A percentile compares a stretch with the other conserved stretches of the same genome.
Conservation (phyloP, 2,888 invertebrate species). For the Selenia dentaria region DNA sequence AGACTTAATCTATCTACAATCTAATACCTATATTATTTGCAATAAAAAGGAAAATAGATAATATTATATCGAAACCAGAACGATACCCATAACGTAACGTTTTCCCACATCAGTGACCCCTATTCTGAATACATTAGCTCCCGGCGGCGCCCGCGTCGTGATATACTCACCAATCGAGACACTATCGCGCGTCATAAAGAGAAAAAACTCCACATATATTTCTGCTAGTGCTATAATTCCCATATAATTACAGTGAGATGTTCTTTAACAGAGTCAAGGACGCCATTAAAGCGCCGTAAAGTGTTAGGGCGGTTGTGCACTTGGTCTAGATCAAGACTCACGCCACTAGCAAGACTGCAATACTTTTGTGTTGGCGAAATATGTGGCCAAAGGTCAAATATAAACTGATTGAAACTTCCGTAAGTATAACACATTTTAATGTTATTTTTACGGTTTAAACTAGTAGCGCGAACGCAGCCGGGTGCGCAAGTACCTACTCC, state of each 20-base stretch:
- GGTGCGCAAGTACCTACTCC: no score
- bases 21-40: no score
- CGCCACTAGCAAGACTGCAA: no score
- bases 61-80: no score
- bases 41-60: no score
- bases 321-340: not conserved
- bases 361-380: no score
- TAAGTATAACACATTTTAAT: no score
- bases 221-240: not conserved
- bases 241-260: constrained; percentile 1
- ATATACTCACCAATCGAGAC: constrained; percentile 3
- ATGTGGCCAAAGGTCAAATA: no score
- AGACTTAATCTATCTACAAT: no score
- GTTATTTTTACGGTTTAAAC: no score
- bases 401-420: no score
- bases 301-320: not conserved
- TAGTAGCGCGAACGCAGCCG: no score
- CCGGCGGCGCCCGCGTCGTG: constrained; percentile 4
- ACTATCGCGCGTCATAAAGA: constrained; percentile 5
- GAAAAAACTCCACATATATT: constrained; percentile 1
- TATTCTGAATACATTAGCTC: constrained; percentile 4
- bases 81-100: not conserved
- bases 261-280: constrained; percentile 5
- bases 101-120: constrained; percentile 1
- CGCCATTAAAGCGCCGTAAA: constrained; percentile 2